Base-by-base conservation (phyloP, 2,113 vertebrate species). In the Gobiocypris rarus region DNA sequence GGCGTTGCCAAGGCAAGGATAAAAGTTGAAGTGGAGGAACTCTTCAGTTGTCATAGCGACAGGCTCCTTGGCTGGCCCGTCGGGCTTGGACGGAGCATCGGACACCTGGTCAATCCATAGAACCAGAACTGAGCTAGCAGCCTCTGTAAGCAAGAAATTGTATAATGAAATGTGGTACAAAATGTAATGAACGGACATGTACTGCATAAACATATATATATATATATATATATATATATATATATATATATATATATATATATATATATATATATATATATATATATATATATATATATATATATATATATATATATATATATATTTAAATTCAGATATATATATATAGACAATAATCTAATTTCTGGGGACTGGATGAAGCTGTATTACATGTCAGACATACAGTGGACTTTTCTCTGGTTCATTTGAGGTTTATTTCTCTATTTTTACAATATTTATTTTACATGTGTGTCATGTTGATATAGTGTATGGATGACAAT, bases 331-430 rank as follows among this genome's bases (percentile, higher is more conserved):
- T 87, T 86, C 74, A 88, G 89, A 84, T 78, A 91, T 17, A 65
- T 50, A 84, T 52, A 84, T 86, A 65, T 50, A 84, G n/a, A n/a
- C 69, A 76, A 75, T 71, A 88, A 80, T 58, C 81, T 69, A 84
- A 90, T 88, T 85, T 90, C 85, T 1, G 22, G 87, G 91, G 91
- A 90, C 89, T 93, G 90, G 93, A 94, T 94, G 94, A 91, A 90
- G 92, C 90, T 94, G 93, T 94, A 92, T 81, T 93, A 93, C 92
- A 92, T 94, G 93, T 93, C 91, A 89, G 88, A 91, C 89, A 91
- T 91, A 89, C 88, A 88, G 92, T 94, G 92, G 90, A 91, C 89
- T 90, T 89, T 31, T 90, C 92, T 91, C 90, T 92, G 54, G 90
- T 92, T 91, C 90, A 89, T 93, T 91, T 90, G 84, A 89, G 70